Evolutionary conservation across 2,888 invertebrate genomes (phyloP).

Genomic region (Luperina nickerlii): DNA sequence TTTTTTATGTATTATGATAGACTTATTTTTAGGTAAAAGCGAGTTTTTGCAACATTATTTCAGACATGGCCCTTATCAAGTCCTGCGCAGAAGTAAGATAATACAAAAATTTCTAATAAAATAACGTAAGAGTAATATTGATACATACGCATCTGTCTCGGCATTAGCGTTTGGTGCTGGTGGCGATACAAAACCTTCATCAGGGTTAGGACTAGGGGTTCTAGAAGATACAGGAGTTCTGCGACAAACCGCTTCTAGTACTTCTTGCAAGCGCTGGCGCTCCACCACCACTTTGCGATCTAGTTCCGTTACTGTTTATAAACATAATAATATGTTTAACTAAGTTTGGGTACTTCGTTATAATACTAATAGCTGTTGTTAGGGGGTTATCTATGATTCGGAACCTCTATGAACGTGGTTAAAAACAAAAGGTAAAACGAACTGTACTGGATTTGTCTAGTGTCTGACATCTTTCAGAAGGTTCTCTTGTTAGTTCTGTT

Average conservation of each 20-base stretch:
- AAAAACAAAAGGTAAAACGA: neutral
- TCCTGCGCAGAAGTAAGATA: neutral
- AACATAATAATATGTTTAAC: constrained; percentile 1
- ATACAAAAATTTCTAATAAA: neutral
- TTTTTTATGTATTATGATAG: neutral
- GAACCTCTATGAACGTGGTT: neutral
- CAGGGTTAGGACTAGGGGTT: constrained; percentile 54
- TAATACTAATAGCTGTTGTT: neutral
- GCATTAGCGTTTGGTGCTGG: constrained; percentile 48
- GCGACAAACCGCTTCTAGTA: constrained; percentile 83
- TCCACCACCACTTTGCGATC: constrained; percentile 85
- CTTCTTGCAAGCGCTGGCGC: constrained; percentile 80
- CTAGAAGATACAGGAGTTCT: constrained; percentile 61
- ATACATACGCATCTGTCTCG: constrained; percentile 67
- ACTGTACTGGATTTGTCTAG: too few relatives aligned
- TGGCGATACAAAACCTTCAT: neutral
- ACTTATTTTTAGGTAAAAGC: neutral
- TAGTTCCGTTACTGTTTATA: constrained; percentile 79
- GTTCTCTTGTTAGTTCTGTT: neutral
- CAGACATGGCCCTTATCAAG: neutral
- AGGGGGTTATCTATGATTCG: neutral
- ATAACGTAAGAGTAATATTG: neutral
- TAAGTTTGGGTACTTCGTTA: constrained; percentile 10
- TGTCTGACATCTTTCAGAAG: neutral
- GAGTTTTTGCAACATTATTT: neutral